These are phyloP conservation scores for Pentalonia nigronervosa DNA, from an alignment of 1,140 invertebrate species.

Conservation along the genomic window DNA sequence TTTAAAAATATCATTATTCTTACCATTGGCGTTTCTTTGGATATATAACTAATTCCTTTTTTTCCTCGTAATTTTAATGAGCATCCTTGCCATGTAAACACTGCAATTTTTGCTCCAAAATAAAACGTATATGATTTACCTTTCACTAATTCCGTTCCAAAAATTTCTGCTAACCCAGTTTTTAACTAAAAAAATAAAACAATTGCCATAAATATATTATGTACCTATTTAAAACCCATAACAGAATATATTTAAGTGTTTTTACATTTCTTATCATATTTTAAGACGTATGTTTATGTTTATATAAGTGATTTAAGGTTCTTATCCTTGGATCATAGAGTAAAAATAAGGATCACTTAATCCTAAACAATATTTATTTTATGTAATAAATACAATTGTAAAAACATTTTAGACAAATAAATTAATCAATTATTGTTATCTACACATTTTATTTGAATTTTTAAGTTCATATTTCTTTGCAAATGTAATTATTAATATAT, in stretches of 20 bases:
- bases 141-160: constrained; percentile 95
- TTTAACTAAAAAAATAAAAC: constrained; percentile 72
- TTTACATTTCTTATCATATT: background rate
- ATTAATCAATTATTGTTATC: too few species aligned
- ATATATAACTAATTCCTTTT: constrained; percentile 91
- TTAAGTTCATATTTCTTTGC: background rate
- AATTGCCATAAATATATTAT: background rate
- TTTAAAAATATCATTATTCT: constrained; percentile 60
- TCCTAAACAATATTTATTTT: too few species aligned
- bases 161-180: constrained; percentile 91
- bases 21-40: constrained; percentile 95
- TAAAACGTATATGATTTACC: constrained; percentile 92
- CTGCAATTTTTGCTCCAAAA: constrained; percentile 90
- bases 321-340: background rate
- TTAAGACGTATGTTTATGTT: background rate
- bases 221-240: background rate
- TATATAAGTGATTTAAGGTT: background rate
- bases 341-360: background rate
- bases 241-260: background rate
- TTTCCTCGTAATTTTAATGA: constrained; percentile 82
- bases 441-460: too few species aligned
- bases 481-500: background rate
- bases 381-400: too few species aligned
- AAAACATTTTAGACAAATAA: background rate
- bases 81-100: constrained; percentile 96